These are phyloP conservation scores for Pao palembangensis DNA, from an alignment of 2,113 vertebrate species.

Conservation along the genomic window DNA sequence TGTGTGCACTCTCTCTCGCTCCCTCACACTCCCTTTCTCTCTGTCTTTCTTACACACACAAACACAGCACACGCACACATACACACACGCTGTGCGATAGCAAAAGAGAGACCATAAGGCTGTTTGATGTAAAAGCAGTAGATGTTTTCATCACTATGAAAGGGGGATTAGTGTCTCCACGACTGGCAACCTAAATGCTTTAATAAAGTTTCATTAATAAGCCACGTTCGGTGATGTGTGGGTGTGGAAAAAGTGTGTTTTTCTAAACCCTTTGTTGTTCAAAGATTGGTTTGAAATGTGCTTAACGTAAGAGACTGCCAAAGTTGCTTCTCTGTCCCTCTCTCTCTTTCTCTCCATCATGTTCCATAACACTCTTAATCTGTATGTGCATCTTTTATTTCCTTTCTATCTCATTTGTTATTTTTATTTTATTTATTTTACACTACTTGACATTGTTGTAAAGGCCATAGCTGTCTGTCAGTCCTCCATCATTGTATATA, in stretches of 20 bases:
- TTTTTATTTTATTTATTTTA: not conserved
- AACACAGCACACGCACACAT: slow-evolving; percentile 14
- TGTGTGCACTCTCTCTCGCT: slow-evolving; percentile 36
- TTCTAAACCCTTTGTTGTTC: slow-evolving; percentile 33
- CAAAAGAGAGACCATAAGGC: slow-evolving; percentile 45
- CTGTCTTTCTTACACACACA: slow-evolving; percentile 4
- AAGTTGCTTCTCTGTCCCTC: no score
- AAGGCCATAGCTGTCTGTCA: not conserved
- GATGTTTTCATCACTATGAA: slow-evolving; percentile 62
- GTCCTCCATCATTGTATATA: not conserved
- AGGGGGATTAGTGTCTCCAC: slow-evolving; percentile 58
- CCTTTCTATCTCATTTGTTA: not conserved
- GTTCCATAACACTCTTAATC: not conserved
- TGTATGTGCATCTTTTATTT: not conserved
- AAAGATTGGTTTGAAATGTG: no score
- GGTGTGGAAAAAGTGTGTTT: slow-evolving; percentile 6
- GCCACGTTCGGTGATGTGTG: slow-evolving; percentile 13
- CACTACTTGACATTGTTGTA: not conserved
- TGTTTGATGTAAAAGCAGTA: slow-evolving; percentile 56
- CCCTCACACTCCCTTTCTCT: not conserved
- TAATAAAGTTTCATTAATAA: slow-evolving; percentile 62
- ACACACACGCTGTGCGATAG: slow-evolving; percentile 33
- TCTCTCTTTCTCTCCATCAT: not conserved
- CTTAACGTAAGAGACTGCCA: no score
- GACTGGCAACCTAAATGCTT: slow-evolving; percentile 50